Conservation (phyloP, 2,797 vertebrate species). For the Antennarius maculatus region DNA sequence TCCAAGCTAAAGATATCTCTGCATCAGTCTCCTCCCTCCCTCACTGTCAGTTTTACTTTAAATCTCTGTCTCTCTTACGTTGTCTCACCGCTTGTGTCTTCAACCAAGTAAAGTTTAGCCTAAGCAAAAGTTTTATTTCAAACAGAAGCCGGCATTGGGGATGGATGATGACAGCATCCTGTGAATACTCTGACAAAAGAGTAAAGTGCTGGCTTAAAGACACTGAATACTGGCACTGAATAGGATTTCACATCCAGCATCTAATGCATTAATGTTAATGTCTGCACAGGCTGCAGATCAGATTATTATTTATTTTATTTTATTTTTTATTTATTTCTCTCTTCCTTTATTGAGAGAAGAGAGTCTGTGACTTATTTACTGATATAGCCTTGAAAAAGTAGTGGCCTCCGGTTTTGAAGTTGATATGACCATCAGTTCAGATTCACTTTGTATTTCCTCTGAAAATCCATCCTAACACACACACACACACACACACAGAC, state of each 20-base stretch:
- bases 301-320: no score
- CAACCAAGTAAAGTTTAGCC: slow-evolving; percentile 23
- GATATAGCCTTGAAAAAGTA: no score
- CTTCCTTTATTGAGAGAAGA: no score
- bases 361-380: no score
- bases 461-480: no score
- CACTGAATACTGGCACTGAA: background rate
- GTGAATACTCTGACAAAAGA: background rate
- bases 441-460: no score
- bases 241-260: slow-evolving; percentile 6
- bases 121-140: slow-evolving; percentile 35
- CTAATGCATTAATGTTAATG: background rate
- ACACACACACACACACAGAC: no score
- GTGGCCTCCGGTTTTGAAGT: no score
- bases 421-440: no score
- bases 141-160: slow-evolving; percentile 16
- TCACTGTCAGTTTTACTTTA: slow-evolving; percentile 50
- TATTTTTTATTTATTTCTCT: no score
- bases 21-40: slow-evolving; percentile 39
- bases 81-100: slow-evolving; percentile 27
- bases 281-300: background rate
- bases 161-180: background rate
- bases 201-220: background rate
- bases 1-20: slow-evolving; percentile 62
- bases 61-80: slow-evolving; percentile 36